Evolutionary conservation across 2,113 vertebrate species (phyloP), one percentile per base, ranked within the genome.

Genomic region (Caloenas nicobarica): DNA sequence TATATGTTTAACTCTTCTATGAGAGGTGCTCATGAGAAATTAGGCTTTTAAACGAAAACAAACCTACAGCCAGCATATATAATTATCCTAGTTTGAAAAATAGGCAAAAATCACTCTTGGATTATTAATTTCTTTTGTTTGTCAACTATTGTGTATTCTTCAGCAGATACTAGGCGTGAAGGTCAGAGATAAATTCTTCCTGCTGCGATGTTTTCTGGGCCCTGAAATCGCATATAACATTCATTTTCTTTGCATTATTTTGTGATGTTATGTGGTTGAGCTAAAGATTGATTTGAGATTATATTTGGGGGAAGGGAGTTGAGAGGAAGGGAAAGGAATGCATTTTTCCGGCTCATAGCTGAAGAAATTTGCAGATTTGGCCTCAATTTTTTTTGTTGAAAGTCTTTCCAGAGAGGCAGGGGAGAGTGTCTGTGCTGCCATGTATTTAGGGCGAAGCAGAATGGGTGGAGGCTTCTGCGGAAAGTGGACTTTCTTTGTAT

Each of bases 161-260:
- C 66, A 89, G 66, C 28, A 88, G 70, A 65, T 8, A 19, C n/a
- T 80, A 87, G 62, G 61, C 0, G 0, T 93, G 96, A 96, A 97
- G 96, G 96, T 96, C 95, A 96, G 80, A 1, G 19, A 93, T 60
- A 93, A 96, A 94, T 94, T 96, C 60, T 76, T 88, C 66, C 83
- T 74, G 51, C 72, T 94, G 88, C 1, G 17, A 24, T 89, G 57
- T 86, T 93, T 95, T 97, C 76, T 88, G 82, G 64, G 51, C 58
- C 56, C 62, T 94, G 79, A 93, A 94, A 93, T 94, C 81, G 40
- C 68, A 81, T 40, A 83, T 88, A 81, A 74, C 56, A 42, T 93
- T 96, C 29, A 93, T 94, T 96, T 94, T 94, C 83, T 93, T 92
- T 92, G 56, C 66, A 85, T 95, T 91, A 74, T 90, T 94, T 95